A percentile compares a stretch with the other conserved stretches of the same genome.
These are phyloP conservation scores for Helicolenus hilgendorfi DNA, from an alignment of 2,797 vertebrate genomes.

Conservation along the genomic window DNA sequence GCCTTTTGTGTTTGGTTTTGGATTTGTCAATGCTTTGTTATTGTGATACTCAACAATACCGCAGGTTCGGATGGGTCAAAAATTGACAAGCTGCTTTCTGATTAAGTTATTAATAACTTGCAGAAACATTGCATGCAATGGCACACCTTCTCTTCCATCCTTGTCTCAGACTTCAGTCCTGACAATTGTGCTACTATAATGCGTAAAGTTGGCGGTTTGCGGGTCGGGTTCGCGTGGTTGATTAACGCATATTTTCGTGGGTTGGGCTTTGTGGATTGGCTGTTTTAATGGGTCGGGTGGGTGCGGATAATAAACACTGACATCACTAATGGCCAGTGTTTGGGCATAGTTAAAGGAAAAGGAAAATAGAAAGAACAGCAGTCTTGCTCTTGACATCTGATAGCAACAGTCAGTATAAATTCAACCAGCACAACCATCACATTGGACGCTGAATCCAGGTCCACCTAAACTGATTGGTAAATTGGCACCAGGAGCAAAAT, in stretches of 20 bases:
- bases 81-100: neutral
- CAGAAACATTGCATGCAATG: neutral
- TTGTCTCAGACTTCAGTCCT: neutral
- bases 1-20: neutral
- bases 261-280: rapidly evolving
- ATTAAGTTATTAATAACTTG: neutral
- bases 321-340: neutral
- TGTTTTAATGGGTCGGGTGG: neutral
- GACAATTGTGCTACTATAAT: neutral
- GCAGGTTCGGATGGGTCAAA: neutral
- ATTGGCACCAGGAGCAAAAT: neutral
- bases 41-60: neutral
- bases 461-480: neutral
- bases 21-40: neutral
- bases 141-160: neutral
- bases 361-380: too few relatives aligned
- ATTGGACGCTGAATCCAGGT: neutral
- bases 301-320: neutral
- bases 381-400: too few relatives aligned
- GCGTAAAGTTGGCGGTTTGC: neutral
- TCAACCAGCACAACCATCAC: neutral
- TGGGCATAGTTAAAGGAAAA: neutral
- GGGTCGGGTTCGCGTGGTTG: rapidly evolving
- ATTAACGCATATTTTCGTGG: neutral
- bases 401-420: neutral